phyloP scores from a whole-genome alignment of 2,888 invertebrate genomes.

The Morpho deidamia region DNA sequence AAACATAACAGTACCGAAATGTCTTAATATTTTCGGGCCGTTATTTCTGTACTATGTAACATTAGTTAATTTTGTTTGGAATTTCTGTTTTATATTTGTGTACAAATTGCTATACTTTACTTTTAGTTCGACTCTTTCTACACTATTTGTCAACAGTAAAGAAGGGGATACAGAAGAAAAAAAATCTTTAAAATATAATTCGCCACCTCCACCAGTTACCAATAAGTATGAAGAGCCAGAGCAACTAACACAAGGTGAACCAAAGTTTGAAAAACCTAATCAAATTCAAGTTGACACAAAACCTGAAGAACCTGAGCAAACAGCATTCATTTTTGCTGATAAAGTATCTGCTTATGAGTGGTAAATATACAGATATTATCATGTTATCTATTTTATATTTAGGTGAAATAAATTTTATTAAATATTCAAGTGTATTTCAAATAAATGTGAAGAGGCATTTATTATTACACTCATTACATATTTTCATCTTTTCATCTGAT shows the following conservation, averaged over 20 bases:
- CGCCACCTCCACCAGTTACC: constrained; percentile 38
- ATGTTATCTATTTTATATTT: neutral
- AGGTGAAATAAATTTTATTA: constrained; percentile 1
- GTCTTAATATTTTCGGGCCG: too few species aligned
- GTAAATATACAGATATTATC: constrained; percentile 32
- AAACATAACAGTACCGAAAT: too few species aligned
- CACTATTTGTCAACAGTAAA: constrained; percentile 46
- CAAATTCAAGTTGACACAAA: constrained; percentile 13
- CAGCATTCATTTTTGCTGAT: constrained; percentile 55
- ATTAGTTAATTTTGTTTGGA: neutral
- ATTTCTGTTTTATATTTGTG: constrained; percentile 3
- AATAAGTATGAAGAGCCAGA: constrained; percentile 34
- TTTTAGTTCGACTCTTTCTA: constrained; percentile 61
- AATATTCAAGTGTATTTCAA: neutral
- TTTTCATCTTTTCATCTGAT: too few species aligned
- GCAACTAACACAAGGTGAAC: too few species aligned
- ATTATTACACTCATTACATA: too few species aligned
- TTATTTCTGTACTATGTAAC: constrained; percentile 13
- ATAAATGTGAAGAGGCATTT: too few species aligned
- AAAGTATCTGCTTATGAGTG: constrained; percentile 59
- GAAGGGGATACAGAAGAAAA: constrained; percentile 37
- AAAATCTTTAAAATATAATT: constrained; percentile 55
- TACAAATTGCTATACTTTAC: neutral
- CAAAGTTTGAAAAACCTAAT: too few species aligned
- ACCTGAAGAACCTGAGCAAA: constrained; percentile 39